Conservation (phyloP, 2,888 invertebrate species). For the Myopa tessellatipennis region DNA sequence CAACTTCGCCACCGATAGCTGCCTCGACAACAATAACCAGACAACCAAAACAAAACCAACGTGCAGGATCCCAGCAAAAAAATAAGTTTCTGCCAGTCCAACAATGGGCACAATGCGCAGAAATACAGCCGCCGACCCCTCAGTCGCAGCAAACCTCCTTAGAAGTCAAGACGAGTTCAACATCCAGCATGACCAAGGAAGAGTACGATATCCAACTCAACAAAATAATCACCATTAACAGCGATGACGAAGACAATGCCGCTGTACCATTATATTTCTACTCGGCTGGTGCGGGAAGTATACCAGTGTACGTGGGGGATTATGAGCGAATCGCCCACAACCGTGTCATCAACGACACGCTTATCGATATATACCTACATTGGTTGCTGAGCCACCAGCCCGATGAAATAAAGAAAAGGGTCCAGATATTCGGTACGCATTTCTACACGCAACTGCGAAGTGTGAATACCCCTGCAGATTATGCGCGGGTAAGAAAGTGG, state of each 20-base stretch:
- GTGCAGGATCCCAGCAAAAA: not conserved
- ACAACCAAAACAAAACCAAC: not conserved
- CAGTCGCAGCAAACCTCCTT: not conserved
- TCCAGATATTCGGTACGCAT: not conserved
- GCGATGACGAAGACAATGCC: not conserved
- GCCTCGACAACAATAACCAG: not conserved
- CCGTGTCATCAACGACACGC: not conserved
- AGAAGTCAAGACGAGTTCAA: not conserved
- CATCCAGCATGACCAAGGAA: not conserved
- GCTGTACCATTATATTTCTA: not conserved
- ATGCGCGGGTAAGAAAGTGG: not conserved
- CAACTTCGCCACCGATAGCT: not conserved
- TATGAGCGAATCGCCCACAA: not conserved
- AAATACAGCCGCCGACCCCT: not conserved
- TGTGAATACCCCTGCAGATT: not conserved
- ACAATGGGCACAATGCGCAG: not conserved
- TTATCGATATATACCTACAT: not conserved
- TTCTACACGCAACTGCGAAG: not conserved
- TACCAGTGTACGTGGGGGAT: not conserved
- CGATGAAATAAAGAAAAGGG: not conserved
- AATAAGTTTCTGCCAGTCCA: not conserved
- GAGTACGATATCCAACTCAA: not conserved
- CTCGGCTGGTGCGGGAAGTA: not conserved
- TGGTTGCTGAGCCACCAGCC: not conserved
- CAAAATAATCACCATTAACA: not conserved